Evolutionary conservation across 2,888 invertebrate species (phyloP).

Genomic region (Troglohyphantes excavatus): DNA sequence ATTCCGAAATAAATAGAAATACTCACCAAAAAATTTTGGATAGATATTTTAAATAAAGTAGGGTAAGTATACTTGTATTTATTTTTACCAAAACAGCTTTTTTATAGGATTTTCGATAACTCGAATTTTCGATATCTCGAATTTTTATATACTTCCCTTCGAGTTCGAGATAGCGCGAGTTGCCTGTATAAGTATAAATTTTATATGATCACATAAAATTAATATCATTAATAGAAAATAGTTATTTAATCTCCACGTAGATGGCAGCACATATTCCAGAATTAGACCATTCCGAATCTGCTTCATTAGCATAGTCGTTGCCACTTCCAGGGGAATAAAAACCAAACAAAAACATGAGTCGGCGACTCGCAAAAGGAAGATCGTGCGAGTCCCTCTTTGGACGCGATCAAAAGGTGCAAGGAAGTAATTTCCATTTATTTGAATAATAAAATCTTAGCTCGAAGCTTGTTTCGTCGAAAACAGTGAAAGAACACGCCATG

Average conservation of each 20-base stretch:
- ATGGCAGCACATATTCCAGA: slow-evolving; percentile 38
- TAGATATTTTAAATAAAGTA: too few species aligned
- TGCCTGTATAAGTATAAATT: too few species aligned
- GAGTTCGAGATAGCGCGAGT: too few species aligned
- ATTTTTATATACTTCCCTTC: too few species aligned
- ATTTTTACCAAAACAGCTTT: too few species aligned
- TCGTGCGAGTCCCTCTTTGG: slow-evolving; percentile 24
- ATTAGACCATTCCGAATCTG: neutral
- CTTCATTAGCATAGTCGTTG: slow-evolving; percentile 37
- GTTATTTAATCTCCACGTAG: neutral
- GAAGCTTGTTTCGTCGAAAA: slow-evolving; percentile 37
- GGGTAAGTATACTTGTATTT: too few species aligned
- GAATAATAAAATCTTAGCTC: slow-evolving; percentile 58
- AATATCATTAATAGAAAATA: too few species aligned
- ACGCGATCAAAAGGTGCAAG: slow-evolving; percentile 53
- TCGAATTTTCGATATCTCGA: too few species aligned
- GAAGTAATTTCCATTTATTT: slow-evolving; percentile 70
- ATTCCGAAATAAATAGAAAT: too few species aligned
- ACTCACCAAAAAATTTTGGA: too few species aligned
- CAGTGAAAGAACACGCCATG: slow-evolving; percentile 6
- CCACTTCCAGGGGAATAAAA: slow-evolving; percentile 5
- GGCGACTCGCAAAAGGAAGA: slow-evolving; percentile 30
- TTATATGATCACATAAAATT: too few species aligned
- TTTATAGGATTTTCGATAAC: too few species aligned
- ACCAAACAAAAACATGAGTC: slow-evolving; percentile 31